Evolutionary conservation across 1,140 invertebrate genomes (phyloP).

Genomic region (Cydia strobilella): DNA sequence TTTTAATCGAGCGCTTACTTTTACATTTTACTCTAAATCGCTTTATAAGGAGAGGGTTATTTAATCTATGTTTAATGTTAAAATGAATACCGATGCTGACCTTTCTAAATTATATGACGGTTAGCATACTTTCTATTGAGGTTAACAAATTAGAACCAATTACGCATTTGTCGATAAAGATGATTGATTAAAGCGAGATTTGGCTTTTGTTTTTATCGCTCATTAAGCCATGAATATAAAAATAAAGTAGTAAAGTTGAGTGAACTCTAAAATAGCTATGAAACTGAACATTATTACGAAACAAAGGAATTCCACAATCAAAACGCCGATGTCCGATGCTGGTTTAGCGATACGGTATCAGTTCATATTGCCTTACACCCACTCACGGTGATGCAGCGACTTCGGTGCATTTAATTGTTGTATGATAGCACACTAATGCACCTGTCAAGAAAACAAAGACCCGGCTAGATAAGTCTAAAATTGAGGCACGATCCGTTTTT

Average conservation of each 20-base stretch:
- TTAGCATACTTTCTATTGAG: slow-evolving; percentile 41
- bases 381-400: slow-evolving; percentile 66
- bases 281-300: slow-evolving; percentile 44
- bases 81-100: slow-evolving; percentile 41
- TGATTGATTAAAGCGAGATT: slow-evolving; percentile 35
- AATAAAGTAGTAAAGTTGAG: slow-evolving; percentile 26
- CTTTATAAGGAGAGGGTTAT: slow-evolving; percentile 51
- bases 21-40: slow-evolving; percentile 48
- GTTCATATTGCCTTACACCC: slow-evolving; percentile 46
- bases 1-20: slow-evolving; percentile 44
- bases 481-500: slow-evolving; percentile 63
- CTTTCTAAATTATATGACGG: slow-evolving; percentile 42
- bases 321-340: slow-evolving; percentile 50
- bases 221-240: slow-evolving; percentile 35
- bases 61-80: slow-evolving; percentile 44
- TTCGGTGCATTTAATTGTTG: slow-evolving; percentile 75
- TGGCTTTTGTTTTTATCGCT: slow-evolving; percentile 33
- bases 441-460: slow-evolving; percentile 77
- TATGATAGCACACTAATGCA: slow-evolving; percentile 75
- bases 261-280: slow-evolving; percentile 9
- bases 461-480: slow-evolving; percentile 66
- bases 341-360: slow-evolving; percentile 48
- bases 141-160: slow-evolving; percentile 36
- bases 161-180: slow-evolving; percentile 36
- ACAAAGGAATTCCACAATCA: slow-evolving; percentile 66